These are phyloP conservation scores for Troides aeacus DNA, from an alignment of 2,888 invertebrate species.

Conservation along the genomic window DNA sequence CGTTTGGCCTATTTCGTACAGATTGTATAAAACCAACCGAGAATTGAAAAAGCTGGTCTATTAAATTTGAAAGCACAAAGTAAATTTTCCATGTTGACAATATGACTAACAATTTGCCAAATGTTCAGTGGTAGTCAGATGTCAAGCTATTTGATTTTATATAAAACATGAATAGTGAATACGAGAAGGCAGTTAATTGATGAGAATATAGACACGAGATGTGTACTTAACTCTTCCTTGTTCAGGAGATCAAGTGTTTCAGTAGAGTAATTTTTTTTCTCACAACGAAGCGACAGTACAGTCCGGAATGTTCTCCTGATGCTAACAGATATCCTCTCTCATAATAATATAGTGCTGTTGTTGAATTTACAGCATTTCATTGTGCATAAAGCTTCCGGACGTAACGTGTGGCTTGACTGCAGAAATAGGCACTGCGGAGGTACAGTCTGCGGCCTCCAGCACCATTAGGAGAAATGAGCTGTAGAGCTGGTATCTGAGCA, in stretches of 20 bases:
- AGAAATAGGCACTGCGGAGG: too few species aligned
- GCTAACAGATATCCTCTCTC: too few species aligned
- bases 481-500: neutral
- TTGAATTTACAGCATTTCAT: too few species aligned
- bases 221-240: neutral
- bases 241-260: neutral
- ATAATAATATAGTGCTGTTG: too few species aligned
- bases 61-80: neutral
- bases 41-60: conserved; percentile 7
- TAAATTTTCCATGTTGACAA: conserved; percentile 2
- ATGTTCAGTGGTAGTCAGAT: neutral
- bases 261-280: too few species aligned
- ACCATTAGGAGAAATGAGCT: neutral
- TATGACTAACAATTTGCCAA: neutral
- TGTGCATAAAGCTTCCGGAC: too few species aligned
- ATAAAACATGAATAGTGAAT: neutral
- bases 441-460: too few species aligned
- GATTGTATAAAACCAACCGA: conserved; percentile 6
- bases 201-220: neutral
- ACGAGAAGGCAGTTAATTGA: too few species aligned
- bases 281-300: too few species aligned
- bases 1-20: neutral
- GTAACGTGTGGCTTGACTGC: too few species aligned
- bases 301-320: too few species aligned
- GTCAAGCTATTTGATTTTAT: neutral